Evolutionary conservation across 2,797 vertebrate genomes (phyloP), one percentile per base, ranked within the genome.

Genomic region (Pangasius mekongensis): DNA sequence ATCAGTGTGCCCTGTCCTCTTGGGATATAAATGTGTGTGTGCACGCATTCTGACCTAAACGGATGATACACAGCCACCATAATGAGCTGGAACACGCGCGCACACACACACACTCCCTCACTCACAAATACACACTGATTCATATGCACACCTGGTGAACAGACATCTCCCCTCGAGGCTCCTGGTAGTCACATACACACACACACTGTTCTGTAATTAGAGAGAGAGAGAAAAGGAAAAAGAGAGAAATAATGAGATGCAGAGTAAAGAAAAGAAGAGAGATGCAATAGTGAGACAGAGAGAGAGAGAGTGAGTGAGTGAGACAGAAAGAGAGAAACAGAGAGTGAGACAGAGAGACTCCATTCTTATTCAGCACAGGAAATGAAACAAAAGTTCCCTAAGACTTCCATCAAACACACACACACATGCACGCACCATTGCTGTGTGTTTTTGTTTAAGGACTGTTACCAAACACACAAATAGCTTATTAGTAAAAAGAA

Each of bases 161-260:
- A 95, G 94, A 95, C 93, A 92, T 92, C 89, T 90, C 92, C 94
- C 95, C 93, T 2, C 87, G 94, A 95, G 93, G 92, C 95, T 94
- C 93, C 94, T 94, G 94, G 94, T 93, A 87, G 56, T 86, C 71
- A 74, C 24, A 58, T 56, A 84, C 58, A 62, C 33, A 60, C 33
- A 60, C 94, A 92, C 91, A 92, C 91, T 92, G 89, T 91, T 94
- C 94, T 95, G 94, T 96, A 96, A 96, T 96, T 96, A 95, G 90
- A 86, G 87, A 88, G 88, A 91, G 88, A 90, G 91, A 86, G 87
- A 64, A 24, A 87, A 56, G 86, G 77, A 89, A 77, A 87, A 30
- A 13, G 74, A 54, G 58, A 36, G 60, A 67, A 84, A 52, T 36
- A 60, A 74, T 39, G 83, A 81, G 56, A 58, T 58, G 24, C 30